Percentiles rank a stretch among this genome's conserved stretches.
Evolutionary conservation across 2,113 vertebrate species (phyloP).

Genomic region (Callopanchax toddi): DNA sequence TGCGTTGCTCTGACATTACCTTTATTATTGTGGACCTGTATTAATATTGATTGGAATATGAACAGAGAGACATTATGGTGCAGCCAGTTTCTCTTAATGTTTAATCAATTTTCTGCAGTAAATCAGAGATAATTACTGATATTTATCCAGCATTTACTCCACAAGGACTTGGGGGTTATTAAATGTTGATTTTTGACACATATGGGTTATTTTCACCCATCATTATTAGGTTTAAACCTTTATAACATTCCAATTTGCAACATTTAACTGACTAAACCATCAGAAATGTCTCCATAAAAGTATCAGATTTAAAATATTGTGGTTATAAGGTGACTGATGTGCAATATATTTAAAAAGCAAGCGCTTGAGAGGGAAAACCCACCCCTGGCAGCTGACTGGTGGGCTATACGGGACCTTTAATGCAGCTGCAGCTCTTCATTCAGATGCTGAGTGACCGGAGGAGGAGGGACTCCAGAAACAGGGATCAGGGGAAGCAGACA

Average conservation of each 20-base stretch:
- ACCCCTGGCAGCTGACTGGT: conserved; percentile 52
- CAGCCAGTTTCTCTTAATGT: background rate
- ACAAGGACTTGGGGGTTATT: background rate
- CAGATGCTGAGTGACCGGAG: conserved; percentile 64
- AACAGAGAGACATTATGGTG: background rate
- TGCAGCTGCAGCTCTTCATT: conserved; percentile 74
- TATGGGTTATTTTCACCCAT: background rate
- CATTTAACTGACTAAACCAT: conserved; percentile 58
- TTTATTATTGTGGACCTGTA: background rate
- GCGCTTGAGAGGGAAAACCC: background rate
- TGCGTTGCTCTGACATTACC: no score
- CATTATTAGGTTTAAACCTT: conserved; percentile 18
- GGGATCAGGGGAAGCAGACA: conserved; percentile 29
- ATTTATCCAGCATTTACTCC: background rate
- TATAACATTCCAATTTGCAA: conserved; percentile 35
- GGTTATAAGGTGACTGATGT: background rate
- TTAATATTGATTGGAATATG: background rate
- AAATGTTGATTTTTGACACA: background rate
- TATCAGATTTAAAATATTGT: background rate
- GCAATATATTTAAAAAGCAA: no score
- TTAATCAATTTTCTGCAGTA: background rate
- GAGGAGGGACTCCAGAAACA: conserved; percentile 29
- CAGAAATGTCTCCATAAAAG: background rate
- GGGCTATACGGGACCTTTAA: conserved; percentile 49
- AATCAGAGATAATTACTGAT: background rate